A percentile compares a stretch with the other conserved stretches of the same genome.
phyloP scores from a whole-genome alignment of 2,888 invertebrate species.

The Tethea ocularis region DNA sequence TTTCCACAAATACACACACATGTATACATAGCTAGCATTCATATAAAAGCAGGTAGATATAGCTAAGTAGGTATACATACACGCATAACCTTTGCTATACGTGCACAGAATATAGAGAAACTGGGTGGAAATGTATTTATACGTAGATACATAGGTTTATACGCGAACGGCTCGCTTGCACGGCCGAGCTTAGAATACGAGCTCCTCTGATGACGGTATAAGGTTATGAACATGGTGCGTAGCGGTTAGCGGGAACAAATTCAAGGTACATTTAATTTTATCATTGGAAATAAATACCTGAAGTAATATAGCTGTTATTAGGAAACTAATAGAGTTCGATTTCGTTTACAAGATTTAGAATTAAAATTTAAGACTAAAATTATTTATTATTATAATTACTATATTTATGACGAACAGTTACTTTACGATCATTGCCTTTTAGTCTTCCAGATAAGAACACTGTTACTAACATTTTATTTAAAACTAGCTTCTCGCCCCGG shows the following conservation, averaged over 20 bases:
- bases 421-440: too few relatives aligned
- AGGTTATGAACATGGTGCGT: slow-evolving; percentile 29
- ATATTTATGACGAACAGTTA: too few relatives aligned
- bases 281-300: neutral
- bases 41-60: neutral
- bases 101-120: slow-evolving; percentile 7
- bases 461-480: too few relatives aligned
- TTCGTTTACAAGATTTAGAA: too few relatives aligned
- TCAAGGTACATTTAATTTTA: neutral
- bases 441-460: too few relatives aligned
- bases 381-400: too few relatives aligned
- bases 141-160: slow-evolving; percentile 45
- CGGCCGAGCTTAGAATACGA: slow-evolving; percentile 69
- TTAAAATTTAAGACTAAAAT: too few relatives aligned
- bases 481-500: too few relatives aligned
- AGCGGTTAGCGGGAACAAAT: neutral
- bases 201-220: slow-evolving; percentile 67
- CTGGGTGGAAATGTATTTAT: slow-evolving; percentile 31
- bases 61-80: neutral
- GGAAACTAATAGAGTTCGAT: too few relatives aligned
- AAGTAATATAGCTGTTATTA: too few relatives aligned
- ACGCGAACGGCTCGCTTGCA: slow-evolving; percentile 62
- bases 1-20: too few relatives aligned
- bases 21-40: neutral
- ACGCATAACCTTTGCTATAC: neutral